Conservation (phyloP, 2,888 invertebrate species). For the Agonopterix alstromeriana region DNA sequence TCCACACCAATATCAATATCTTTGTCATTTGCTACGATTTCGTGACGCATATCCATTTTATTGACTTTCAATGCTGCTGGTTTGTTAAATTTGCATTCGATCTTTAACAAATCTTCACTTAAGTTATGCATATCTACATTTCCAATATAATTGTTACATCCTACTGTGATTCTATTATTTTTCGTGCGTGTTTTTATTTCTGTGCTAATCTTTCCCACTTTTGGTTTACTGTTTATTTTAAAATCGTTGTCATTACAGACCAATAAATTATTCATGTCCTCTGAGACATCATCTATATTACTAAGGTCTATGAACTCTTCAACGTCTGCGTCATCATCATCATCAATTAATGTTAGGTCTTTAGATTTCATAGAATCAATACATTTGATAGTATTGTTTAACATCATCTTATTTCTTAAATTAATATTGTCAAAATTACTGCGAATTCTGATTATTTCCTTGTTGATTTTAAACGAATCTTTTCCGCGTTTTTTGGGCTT, state of each 20-base stretch:
- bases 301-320: constrained; percentile 6
- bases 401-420: constrained; percentile 40
- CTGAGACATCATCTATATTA: constrained; percentile 24
- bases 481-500: constrained; percentile 35
- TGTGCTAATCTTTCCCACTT: constrained; percentile 9
- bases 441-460: constrained; percentile 48
- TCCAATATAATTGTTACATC: neutral
- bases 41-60: neutral
- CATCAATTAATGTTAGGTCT: neutral
- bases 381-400: constrained; percentile 31
- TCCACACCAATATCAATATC: neutral
- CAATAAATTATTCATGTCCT: constrained; percentile 32
- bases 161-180: neutral
- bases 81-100: neutral
- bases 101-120: neutral
- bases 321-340: neutral
- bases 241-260: constrained; percentile 40
- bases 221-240: constrained; percentile 33
- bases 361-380: constrained; percentile 12
- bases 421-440: constrained; percentile 41
- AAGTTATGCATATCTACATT: neutral
- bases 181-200: constrained; percentile 5
- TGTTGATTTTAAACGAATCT: constrained; percentile 34
- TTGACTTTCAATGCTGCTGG: neutral
- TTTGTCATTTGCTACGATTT: neutral